Base-by-base conservation (phyloP, 2,888 invertebrate species). In the Arge pagana region DNA sequence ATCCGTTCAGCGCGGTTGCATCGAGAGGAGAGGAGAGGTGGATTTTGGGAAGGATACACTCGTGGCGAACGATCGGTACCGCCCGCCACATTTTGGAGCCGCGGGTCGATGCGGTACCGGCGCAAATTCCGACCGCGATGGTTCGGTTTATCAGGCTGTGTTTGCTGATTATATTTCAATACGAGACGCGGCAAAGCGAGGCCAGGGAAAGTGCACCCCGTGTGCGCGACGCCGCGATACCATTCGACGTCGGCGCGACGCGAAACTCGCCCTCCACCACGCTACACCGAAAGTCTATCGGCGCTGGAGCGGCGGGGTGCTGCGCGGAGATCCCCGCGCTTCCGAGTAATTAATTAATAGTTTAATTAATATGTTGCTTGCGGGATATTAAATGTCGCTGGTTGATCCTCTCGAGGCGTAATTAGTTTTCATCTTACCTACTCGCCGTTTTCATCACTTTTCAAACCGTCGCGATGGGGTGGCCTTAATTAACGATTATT, bases 311-410 rank as follows among this genome's bases (percentile, higher is more conserved):
- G 35, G 10, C 33, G 24, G 21, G 45, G 31, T 30, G 45, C 33
- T 23, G n/a, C n/a, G n/a, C n/a, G n/a, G n/a, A 35, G 35, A 45
- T 45, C 45, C 35, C 45, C 15, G 33, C 45, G 31, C 45, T 24
- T 45, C 35, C 24, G 23, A 45, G 45, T 45, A 45, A 45, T 45
- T 45, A 45, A 45, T 45, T 45, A 45, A 45, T 45, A 45, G 45
- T 45, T 45, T 45, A 45, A 45, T 45, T 45, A 45, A 45, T 45
- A 45, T 45, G 45, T 45, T 45, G 45, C 45, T 45, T 45, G 33
- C 45, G 45, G 45, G 45, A 45, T 45, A 45, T 45, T 45, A 33
- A 45, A 45, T 45, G 45, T 45, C 45, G 31, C 33, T 45, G 24
- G 45, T 35, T 45, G 33, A 45, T 45, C 45, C 45, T 31, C 45